Conservation (phyloP, 2,113 vertebrate genomes). For the Isichthys henryi region DNA sequence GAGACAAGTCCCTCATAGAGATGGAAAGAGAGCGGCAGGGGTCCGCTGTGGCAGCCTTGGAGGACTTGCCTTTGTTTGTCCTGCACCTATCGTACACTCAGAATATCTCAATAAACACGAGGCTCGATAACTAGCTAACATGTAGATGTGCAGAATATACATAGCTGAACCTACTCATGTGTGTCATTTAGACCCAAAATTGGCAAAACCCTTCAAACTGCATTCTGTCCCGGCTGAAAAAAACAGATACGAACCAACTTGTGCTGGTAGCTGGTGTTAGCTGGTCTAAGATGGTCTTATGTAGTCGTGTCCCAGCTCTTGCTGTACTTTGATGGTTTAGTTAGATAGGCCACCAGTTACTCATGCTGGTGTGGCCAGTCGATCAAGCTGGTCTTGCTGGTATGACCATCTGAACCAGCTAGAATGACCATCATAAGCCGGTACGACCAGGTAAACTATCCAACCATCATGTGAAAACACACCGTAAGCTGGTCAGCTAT, state of each 20-base stretch:
- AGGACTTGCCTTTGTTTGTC: not conserved
- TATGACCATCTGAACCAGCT: not conserved
- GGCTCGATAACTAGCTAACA: not conserved
- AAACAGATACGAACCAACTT: not conserved
- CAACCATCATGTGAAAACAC: not conserved
- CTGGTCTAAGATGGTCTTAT: not conserved
- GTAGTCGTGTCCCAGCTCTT: not conserved
- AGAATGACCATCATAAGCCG: not conserved
- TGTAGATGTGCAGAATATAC: not conserved
- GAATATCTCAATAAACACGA: not conserved
- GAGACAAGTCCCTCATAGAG: slow-evolving; percentile 12
- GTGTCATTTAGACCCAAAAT: not conserved
- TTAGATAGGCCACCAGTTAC: not conserved
- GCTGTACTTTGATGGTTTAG: not conserved
- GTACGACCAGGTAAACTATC: not conserved
- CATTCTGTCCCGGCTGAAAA: not conserved
- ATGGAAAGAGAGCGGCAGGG: not conserved
- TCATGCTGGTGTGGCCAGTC: not conserved
- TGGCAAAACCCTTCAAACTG: not conserved
- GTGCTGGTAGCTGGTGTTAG: not conserved
- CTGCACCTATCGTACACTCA: not conserved
- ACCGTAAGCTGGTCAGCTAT: not conserved
- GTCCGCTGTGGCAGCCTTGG: not conserved
- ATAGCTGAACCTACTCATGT: not conserved
- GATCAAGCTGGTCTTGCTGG: not conserved